Evolutionary conservation across 2,888 invertebrate species (phyloP).

Genomic region (Drosophila heteroneura): DNA sequence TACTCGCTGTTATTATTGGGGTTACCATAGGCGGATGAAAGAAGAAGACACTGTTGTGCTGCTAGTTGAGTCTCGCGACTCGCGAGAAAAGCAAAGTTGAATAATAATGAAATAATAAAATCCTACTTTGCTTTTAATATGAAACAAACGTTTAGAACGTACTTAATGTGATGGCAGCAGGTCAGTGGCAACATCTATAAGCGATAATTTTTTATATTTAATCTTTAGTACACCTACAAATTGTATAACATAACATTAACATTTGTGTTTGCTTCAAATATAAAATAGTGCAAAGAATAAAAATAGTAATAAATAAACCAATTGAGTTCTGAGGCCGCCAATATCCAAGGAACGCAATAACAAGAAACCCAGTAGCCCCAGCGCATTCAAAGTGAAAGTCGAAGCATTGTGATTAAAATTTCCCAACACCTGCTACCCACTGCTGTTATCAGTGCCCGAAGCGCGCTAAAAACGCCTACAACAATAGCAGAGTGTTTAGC

Average conservation of each 20-base stretch:
- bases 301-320: constrained; percentile 38
- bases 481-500: constrained; percentile 34
- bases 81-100: constrained; percentile 42
- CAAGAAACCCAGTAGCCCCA: neutral
- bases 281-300: constrained; percentile 22
- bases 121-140: constrained; percentile 9
- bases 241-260: constrained; percentile 45
- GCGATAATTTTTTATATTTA: neutral
- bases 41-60: constrained; percentile 45
- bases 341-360: neutral
- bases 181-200: constrained; percentile 27
- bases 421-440: constrained; percentile 50
- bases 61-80: constrained; percentile 36
- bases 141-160: constrained; percentile 8
- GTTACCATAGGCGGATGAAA: constrained; percentile 26
- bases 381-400: constrained; percentile 28
- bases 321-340: neutral
- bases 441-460: constrained; percentile 63
- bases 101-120: constrained; percentile 46
- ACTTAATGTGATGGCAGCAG: constrained; percentile 24
- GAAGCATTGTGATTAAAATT: constrained; percentile 37
- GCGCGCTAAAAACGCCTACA: constrained; percentile 67
- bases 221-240: constrained; percentile 12
- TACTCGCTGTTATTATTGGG: constrained; percentile 13
- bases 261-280: constrained; percentile 34